Evolutionary conservation across 2,888 invertebrate species (phyloP).

Genomic region (Agapostemon virescens): DNA sequence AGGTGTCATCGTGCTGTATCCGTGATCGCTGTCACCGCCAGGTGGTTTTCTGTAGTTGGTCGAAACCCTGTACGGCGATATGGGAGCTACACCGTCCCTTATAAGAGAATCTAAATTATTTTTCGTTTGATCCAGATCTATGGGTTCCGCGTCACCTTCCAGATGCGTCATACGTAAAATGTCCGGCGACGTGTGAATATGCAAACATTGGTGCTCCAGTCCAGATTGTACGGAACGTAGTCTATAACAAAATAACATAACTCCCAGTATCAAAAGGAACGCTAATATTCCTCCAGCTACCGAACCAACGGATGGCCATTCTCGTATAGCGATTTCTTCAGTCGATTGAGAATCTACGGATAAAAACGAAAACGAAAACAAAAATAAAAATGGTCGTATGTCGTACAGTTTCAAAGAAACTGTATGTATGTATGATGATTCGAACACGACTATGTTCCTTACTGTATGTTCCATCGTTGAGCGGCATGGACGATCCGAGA

Average conservation of each 20-base stretch:
- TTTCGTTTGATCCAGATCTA: conserved; percentile 76
- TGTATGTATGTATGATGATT: not conserved
- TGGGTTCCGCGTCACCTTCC: conserved; percentile 85
- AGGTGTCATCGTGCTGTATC: conserved; percentile 96
- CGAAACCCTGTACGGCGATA: conserved; percentile 93
- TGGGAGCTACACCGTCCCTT: conserved; percentile 85
- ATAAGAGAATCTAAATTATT: conserved; percentile 85
- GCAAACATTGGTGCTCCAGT: conserved; percentile 81
- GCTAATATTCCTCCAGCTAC: conserved; percentile 93
- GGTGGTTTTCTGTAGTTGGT: conserved; percentile 90
- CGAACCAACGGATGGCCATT: conserved; percentile 89
- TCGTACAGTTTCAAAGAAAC: not conserved
- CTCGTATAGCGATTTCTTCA: conserved; percentile 73
- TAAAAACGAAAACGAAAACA: not conserved
- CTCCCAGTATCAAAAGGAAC: conserved; percentile 89
- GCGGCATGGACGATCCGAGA: conserved; percentile 90
- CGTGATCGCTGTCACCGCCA: conserved; percentile 94
- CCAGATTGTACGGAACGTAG: conserved; percentile 82
- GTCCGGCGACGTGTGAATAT: conserved; percentile 81
- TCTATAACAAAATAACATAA: conserved; percentile 92
- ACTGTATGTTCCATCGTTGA: conserved; percentile 86
- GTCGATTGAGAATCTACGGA: conserved; percentile 77
- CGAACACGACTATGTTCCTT: conserved; percentile 42
- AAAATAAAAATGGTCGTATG: too few species aligned
- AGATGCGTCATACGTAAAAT: conserved; percentile 88